A percentile compares a stretch with the other conserved stretches of the same genome.
phyloP scores from a whole-genome alignment of 1,140 invertebrate genomes.

The Eumaeus atala region DNA sequence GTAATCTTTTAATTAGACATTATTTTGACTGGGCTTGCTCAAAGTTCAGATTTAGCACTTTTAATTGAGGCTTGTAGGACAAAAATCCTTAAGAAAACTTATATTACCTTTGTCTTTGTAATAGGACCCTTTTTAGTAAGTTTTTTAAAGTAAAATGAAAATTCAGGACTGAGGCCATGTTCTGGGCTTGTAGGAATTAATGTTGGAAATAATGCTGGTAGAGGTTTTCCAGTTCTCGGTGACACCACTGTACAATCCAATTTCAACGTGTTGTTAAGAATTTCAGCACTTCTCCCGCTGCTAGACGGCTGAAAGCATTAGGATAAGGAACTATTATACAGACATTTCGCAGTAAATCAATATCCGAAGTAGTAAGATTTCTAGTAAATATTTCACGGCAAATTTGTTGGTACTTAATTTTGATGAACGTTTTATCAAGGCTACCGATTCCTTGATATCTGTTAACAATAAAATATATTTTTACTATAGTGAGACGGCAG shows the following conservation, averaged over 20 bases:
- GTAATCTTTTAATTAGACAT: no score
- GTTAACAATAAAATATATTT: neutral
- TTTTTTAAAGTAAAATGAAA: conserved; percentile 53
- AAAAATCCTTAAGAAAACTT: neutral
- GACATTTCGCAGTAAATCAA: no score
- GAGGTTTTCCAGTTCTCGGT: conserved; percentile 24
- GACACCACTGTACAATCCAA: conserved; percentile 27
- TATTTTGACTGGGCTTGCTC: no score
- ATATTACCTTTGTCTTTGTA: conserved; percentile 53
- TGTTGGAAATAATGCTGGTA: conserved; percentile 46
- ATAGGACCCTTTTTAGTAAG: conserved; percentile 63
- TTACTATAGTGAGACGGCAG: neutral
- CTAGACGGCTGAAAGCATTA: conserved; percentile 47
- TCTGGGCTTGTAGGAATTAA: conserved; percentile 35
- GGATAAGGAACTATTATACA: neutral
- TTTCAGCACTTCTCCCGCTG: conserved; percentile 54
- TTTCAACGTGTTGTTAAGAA: conserved; percentile 34
- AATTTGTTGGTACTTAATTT: no score
- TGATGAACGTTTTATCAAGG: no score
- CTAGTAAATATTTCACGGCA: no score
- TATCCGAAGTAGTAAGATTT: neutral
- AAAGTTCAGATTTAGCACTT: no score
- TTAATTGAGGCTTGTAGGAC: no score
- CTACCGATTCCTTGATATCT: no score
- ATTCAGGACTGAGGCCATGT: conserved; percentile 37